Evolutionary conservation across 2,888 invertebrate species (phyloP).

Genomic region (Megalurothrips usitatus): DNA sequence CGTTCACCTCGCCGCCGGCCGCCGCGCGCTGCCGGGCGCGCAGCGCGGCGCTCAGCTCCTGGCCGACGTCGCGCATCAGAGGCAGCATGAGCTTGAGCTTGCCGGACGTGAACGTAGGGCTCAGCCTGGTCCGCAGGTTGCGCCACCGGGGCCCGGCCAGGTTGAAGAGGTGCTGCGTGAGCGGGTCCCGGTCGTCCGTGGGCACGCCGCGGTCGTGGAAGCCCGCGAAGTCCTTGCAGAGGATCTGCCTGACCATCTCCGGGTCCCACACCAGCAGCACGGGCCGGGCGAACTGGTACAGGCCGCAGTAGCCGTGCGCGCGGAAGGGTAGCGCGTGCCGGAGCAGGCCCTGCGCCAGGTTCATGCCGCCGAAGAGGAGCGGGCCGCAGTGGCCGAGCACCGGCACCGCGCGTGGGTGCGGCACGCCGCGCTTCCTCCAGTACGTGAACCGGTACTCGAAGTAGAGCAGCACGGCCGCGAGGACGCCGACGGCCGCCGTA

Average conservation of each 20-base stretch:
- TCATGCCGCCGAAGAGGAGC: neutral
- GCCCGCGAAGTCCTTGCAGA: conserved; percentile 50
- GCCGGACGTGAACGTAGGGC: conserved; percentile 53
- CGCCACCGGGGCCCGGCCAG: conserved; percentile 53
- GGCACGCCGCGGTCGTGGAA: conserved; percentile 50
- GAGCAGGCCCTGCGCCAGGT: neutral
- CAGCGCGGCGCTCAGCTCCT: conserved; percentile 40
- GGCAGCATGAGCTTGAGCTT: conserved; percentile 54
- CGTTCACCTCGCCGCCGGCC: conserved; percentile 42
- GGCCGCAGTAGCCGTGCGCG: conserved; percentile 40
- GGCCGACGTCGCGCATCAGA: conserved; percentile 47
- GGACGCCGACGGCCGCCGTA: too few species aligned
- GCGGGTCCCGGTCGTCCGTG: conserved; percentile 45
- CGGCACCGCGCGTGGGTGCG: neutral
- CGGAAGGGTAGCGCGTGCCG: neutral
- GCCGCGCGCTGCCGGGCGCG: neutral
- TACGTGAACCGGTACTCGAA: neutral
- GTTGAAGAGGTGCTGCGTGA: conserved; percentile 47
- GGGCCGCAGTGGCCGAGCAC: neutral
- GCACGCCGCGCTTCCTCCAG: neutral
- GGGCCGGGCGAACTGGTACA: conserved; percentile 44
- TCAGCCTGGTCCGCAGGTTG: conserved; percentile 50
- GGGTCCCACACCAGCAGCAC: conserved; percentile 49
- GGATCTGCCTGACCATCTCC: conserved; percentile 48
- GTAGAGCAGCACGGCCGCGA: too few species aligned